Base-by-base conservation (phyloP, 2,888 invertebrate genomes). In the Microplitis deprimator region DNA sequence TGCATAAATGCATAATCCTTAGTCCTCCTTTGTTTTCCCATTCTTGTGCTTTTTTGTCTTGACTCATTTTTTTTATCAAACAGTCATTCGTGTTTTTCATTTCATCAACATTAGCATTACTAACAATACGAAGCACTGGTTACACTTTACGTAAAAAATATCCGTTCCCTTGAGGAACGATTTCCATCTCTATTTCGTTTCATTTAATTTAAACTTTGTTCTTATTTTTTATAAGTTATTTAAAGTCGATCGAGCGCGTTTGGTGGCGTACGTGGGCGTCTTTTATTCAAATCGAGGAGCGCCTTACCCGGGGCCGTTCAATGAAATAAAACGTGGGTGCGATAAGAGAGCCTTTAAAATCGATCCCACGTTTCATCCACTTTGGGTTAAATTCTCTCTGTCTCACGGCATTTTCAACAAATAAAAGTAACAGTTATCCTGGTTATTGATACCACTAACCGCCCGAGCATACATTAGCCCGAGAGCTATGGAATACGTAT, bases 1-100 rank as follows among this genome's bases (percentile, higher is more conserved):
- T 84, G 84, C 85, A 85, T 86, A 86, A 86, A 86, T 85, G 83
- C 84, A 86, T 86, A 86, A 86, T 84, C 82, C 29, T 29, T 4
- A 29, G 29, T 29, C 29, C 29, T 29, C 29, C 29, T 29, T 29
- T 29, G 3, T 29, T 29, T 4, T 29, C 29, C 4, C 29, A 29
- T 29, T 29, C 29, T 29, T 81, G 77, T 29, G 29, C 29, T 29
- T 29, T 29, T 29, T 29, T 29, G 29, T 29, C 29, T 29, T 29
- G 3, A 29, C 29, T 29, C 29, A 29, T 29, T 29, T 29, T 29
- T 29, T 29, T 29, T 29, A 29, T 2, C 3, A 29, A 29, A 29
- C 29, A 3, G 29, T 29, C 29, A 29, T 29, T 29, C 29, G 2
- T 29, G 29, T 29, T 29, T 29, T 29, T 4, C 29, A 29, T 29